Conservation (phyloP, 2,113 vertebrate species). For the Psilopogon haemacephalus region DNA sequence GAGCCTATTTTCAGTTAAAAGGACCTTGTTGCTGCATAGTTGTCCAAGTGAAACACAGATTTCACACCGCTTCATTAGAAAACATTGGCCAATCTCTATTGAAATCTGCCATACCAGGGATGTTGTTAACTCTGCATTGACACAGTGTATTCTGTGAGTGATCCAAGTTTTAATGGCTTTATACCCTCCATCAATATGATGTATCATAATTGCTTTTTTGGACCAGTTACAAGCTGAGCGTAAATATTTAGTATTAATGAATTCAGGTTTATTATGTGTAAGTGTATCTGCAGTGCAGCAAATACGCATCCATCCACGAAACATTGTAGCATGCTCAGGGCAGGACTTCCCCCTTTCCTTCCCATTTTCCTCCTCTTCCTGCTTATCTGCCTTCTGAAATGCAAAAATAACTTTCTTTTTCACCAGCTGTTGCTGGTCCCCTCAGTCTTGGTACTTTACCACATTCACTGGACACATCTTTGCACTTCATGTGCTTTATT, state of each 20-base stretch:
- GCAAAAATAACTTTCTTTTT: background rate
- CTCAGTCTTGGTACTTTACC: background rate
- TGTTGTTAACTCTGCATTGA: constrained; percentile 12
- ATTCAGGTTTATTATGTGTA: constrained; percentile 50
- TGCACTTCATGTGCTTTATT: background rate
- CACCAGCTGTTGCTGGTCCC: background rate
- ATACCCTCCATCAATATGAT: constrained; percentile 48
- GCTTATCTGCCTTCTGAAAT: background rate
- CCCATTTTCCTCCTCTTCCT: background rate
- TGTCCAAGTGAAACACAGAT: background rate
- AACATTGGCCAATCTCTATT: background rate
- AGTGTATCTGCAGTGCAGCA: constrained; percentile 47
- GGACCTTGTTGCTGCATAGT: background rate
- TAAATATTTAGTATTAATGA: constrained; percentile 67
- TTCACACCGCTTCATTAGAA: background rate
- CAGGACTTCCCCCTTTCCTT: background rate
- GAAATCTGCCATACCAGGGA: background rate
- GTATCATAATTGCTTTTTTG: constrained; percentile 71
- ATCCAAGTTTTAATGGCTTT: constrained; percentile 37
- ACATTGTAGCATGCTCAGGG: background rate
- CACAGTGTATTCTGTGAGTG: background rate
- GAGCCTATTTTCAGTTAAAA: background rate
- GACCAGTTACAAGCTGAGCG: constrained; percentile 57
- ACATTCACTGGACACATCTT: background rate
- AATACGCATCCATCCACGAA: constrained; percentile 15